phyloP scores from a whole-genome alignment of 2,113 vertebrate species.

The Lates calcarifer region DNA sequence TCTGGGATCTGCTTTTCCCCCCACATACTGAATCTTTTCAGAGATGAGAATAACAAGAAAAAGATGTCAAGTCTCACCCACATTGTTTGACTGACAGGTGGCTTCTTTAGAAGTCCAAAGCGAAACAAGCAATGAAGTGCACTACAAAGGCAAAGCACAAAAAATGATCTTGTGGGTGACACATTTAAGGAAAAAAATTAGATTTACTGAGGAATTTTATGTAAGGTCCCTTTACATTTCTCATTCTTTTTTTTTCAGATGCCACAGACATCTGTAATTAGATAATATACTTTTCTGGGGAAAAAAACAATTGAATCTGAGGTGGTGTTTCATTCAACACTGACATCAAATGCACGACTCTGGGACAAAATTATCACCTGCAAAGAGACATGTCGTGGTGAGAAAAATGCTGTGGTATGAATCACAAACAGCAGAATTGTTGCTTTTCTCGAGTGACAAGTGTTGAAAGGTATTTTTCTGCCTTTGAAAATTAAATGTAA shows the following conservation, averaged over 20 bases:
- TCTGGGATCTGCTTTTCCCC: no score
- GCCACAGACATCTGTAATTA: slow-evolving; percentile 31
- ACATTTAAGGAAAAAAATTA: no score
- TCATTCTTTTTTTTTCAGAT: neutral
- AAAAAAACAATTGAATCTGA: slow-evolving; percentile 31
- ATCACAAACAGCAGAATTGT: slow-evolving; percentile 61
- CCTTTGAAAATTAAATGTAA: slow-evolving; percentile 61
- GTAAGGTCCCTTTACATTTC: neutral
- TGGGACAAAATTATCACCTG: slow-evolving; percentile 79
- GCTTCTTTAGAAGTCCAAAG: no score
- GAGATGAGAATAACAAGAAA: neutral
- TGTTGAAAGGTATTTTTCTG: slow-evolving; percentile 75
- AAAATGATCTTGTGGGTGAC: no score
- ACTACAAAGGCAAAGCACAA: neutral
- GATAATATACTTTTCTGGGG: slow-evolving; percentile 15
- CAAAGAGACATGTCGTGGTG: slow-evolving; percentile 31
- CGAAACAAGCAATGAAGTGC: neutral
- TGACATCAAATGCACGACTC: slow-evolving; percentile 48
- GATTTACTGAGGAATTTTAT: neutral
- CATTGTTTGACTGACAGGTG: neutral
- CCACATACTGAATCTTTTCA: no score
- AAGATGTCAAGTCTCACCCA: neutral
- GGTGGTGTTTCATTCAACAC: slow-evolving; percentile 60
- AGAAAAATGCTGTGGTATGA: slow-evolving; percentile 45
- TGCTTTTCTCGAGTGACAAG: slow-evolving; percentile 67